Evolutionary conservation across 2,888 invertebrate genomes (phyloP), one percentile per base, ranked within the genome.

Genomic region (Philereme vetulata): DNA sequence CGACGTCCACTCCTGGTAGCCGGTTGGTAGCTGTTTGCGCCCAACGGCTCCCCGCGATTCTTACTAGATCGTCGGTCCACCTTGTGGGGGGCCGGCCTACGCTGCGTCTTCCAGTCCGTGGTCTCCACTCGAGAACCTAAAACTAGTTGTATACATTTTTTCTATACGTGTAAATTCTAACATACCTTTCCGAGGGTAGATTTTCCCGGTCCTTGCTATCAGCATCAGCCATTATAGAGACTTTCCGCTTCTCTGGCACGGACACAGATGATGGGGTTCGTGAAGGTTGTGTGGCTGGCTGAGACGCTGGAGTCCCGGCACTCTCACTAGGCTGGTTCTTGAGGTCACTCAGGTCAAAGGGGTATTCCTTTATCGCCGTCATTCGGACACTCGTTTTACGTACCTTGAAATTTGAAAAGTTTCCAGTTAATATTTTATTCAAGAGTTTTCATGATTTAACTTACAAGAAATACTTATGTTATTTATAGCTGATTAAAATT

Each of bases 131-230:
- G n/a, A n/a, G n/a, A n/a, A n/a, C n/a, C n/a, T 21, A 21, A 21
- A 21, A 21, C 21, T 21, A 21, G 21, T 21, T 21, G 21, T 2
- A 21, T 21, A 2, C 21, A 21, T 21, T 21, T 21, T 21, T 1
- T 21, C 21, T 21, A 21, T 21, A 21, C 21, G 21, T 21, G 21
- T 21, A 21, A 21, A 21, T 21, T 21, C 21, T 21, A 21, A 35
- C 35, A 38, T 91, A 93, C 88, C 93, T 93, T 75, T 95, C 95
- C 60, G 93, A 95, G 1, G 93, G 94, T 53, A 92, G 86, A 81
- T 95, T 95, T 76, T 95, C 95, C 63, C 95, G 92, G 47, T 94
- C 95, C 64, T 93, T 92, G 68, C 92, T 92, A 10, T 80, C 81
- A 69, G 79, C 93, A 76, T 94, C 93, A 4, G 94, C 93, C 83